Base-by-base conservation (phyloP, 92 coral and sea anemone species). In the Parazoanthus darwini region DNA sequence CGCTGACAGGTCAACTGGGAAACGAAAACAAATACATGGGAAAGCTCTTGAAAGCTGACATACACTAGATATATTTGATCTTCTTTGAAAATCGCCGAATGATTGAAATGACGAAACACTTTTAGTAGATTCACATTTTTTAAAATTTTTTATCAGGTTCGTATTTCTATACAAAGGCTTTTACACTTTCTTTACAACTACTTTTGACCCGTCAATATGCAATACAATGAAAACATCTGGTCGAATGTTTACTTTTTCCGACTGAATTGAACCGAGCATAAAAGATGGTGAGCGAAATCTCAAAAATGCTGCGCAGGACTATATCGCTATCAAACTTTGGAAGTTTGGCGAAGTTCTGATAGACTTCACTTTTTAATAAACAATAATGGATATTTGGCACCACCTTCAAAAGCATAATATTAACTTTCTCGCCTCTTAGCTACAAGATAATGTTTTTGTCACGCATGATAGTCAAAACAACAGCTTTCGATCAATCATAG, bases 1-100 rank as follows among this genome's bases (percentile, higher is more conserved):
- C 38, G 66, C 14, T 84, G 87, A 84, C 79, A 84, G 79, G 79
- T 71, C 79, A 84, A 84, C 74, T 29, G 43, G 29, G n/a, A 74
- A 74, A 74, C 50, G 22, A 74, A 74, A 74, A 16, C 37, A 74
- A 14, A 48, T 48, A 48, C 51, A 48, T 16, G 46, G 38, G 26
- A 39, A 76, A 76, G 42, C 42, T 39, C 42, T 39, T 39, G 42
- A 39, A 39, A 39, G 51, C 23, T 18, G 79, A 15, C 8, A 36
- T 16, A 16, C 2, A 76, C 4, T 76, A 44, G 48, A 39, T 20
- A 76, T 16, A 76, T 38, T 76, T 39, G 9, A 18, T 76, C 35
- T 39, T 23, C 79, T 37, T 4, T 42, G 9, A 23, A 33, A 5
- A 20, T 18, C 78, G 29, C 37, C 44, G 42, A 74, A 74, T 36